phyloP scores from a whole-genome alignment of 53 echinoderm and acorn worm genomes.

The Crossaster papposus region DNA sequence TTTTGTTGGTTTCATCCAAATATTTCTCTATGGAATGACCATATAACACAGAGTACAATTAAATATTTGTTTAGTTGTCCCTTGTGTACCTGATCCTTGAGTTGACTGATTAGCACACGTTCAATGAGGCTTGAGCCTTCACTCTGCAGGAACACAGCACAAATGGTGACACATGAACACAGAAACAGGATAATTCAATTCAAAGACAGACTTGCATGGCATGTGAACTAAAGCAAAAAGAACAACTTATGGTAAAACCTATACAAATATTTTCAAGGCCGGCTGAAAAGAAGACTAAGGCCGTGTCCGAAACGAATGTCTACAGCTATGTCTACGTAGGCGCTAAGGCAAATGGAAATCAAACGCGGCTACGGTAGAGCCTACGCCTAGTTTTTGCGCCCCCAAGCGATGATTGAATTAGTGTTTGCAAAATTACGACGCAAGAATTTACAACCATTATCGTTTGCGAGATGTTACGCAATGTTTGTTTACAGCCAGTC shows the following conservation, averaged over 20 bases:
- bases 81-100: conserved; percentile 34
- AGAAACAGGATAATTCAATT: conserved; percentile 55
- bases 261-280: too few relatives aligned
- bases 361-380: too few relatives aligned
- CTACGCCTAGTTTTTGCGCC: too few relatives aligned
- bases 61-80: background rate
- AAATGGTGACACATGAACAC: conserved; percentile 32
- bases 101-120: conserved; percentile 31
- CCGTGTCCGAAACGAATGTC: too few relatives aligned
- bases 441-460: too few relatives aligned
- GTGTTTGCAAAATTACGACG: too few relatives aligned
- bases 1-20: background rate
- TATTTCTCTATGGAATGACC: background rate
- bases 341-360: too few relatives aligned
- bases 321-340: too few relatives aligned
- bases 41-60: background rate
- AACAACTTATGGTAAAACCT: background rate
- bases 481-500: too few relatives aligned
- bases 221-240: conserved; percentile 44
- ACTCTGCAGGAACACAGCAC: conserved; percentile 15
- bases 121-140: conserved; percentile 42
- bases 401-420: too few relatives aligned
- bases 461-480: too few relatives aligned
- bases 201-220: conserved; percentile 28
- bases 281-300: too few relatives aligned